Conservation (phyloP, 2,113 vertebrate species). For the Hyperoodon ampullatus region DNA sequence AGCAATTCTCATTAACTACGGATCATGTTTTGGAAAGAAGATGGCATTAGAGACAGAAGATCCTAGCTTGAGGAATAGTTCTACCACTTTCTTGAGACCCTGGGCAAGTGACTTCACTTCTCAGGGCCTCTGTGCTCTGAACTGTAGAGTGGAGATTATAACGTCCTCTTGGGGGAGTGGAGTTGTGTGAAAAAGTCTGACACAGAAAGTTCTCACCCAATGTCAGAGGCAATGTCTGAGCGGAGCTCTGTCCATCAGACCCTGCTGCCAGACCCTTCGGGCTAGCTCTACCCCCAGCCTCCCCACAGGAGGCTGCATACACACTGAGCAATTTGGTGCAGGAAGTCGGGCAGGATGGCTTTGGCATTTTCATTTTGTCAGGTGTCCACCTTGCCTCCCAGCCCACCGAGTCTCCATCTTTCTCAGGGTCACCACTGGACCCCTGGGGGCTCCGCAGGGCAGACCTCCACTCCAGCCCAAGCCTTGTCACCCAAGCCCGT, state of each 20-base stretch:
- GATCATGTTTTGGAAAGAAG: background rate
- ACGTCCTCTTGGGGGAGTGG: background rate
- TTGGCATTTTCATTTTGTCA: background rate
- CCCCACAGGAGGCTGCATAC: background rate
- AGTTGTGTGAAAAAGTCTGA: background rate
- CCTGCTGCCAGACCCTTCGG: background rate
- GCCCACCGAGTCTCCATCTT: background rate
- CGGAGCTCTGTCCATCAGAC: background rate
- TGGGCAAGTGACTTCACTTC: background rate
- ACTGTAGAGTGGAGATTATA: background rate
- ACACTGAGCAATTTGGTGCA: no score
- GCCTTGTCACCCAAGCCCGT: accelerated
- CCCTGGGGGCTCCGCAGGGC: background rate
- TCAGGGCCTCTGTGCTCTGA: background rate
- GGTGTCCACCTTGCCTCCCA: background rate
- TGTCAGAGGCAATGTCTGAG: background rate
- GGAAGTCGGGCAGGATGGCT: background rate
- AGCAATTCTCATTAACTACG: background rate
- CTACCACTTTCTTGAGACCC: background rate
- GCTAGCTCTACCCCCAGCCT: accelerated
- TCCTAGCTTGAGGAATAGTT: no score
- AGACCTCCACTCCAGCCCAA: background rate
- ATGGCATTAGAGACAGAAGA: background rate
- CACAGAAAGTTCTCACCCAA: background rate
- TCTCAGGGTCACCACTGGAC: background rate